Percentiles rank a stretch among this genome's conserved stretches.
phyloP scores from a whole-genome alignment of 2,113 vertebrate species.

The Lathamus discolor region DNA sequence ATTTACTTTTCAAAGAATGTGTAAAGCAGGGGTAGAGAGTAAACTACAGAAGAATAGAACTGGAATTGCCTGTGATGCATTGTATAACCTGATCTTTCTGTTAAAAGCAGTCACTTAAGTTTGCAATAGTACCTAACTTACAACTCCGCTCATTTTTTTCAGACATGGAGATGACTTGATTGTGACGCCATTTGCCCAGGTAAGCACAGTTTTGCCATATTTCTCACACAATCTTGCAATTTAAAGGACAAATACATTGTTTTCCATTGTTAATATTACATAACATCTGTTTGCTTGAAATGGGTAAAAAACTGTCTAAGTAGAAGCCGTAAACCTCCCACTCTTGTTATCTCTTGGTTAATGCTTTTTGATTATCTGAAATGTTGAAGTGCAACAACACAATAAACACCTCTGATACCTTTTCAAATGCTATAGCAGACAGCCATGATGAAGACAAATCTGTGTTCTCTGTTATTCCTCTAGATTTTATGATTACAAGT shows the following conservation, averaged over 20 bases:
- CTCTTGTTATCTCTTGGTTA: not conserved
- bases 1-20: not conserved
- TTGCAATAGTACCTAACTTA: conserved; percentile 1
- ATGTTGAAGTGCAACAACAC: not conserved
- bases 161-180: conserved; percentile 99
- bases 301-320: not conserved
- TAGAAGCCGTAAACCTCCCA: not conserved
- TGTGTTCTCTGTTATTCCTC: not conserved
- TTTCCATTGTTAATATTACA: not conserved
- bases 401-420: not conserved
- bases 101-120: not conserved
- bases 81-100: not conserved
- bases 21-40: not conserved
- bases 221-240: not conserved
- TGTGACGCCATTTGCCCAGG: conserved; percentile 99
- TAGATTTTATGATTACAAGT: not conserved
- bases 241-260: not conserved
- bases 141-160: conserved; percentile 75
- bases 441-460: not conserved
- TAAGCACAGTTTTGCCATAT: conserved; percentile 68
- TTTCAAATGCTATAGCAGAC: not conserved
- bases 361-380: not conserved
- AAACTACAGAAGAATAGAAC: conserved; percentile 8
- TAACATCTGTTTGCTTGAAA: not conserved
- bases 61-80: not conserved